Conservation (phyloP, 1,140 invertebrate genomes). For the Cydia splendana region DNA sequence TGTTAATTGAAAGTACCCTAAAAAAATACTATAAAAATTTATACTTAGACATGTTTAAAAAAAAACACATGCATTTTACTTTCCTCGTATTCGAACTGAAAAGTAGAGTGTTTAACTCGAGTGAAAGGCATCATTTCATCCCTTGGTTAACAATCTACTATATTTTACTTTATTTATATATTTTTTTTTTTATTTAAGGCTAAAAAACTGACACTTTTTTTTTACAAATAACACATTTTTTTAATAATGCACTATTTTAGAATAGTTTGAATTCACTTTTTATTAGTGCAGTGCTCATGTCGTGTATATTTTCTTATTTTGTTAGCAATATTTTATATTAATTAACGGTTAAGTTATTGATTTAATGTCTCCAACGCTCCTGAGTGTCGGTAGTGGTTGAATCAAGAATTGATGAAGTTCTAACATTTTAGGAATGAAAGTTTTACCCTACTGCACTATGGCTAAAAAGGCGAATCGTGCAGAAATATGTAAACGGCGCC, state of each 20-base stretch:
- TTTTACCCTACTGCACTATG: not conserved
- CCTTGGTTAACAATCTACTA: too few relatives aligned
- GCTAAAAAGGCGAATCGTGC: not conserved
- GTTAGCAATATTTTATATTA: conserved; percentile 9
- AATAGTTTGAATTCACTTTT: not conserved
- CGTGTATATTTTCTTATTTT: not conserved
- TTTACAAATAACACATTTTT: conserved; percentile 10
- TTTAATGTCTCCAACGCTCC: not conserved
- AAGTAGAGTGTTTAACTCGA: too few relatives aligned
- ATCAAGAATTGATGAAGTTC: not conserved
- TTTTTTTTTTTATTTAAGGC: too few relatives aligned
- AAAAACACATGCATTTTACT: too few relatives aligned
- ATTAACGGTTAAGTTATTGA: not conserved
- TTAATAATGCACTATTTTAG: not conserved
- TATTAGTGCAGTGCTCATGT: conserved; percentile 7
- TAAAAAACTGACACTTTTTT: not conserved
- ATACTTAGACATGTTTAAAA: too few relatives aligned
- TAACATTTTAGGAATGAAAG: not conserved
- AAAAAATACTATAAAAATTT: too few relatives aligned
- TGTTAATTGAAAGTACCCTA: too few relatives aligned
- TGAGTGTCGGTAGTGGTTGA: not conserved
- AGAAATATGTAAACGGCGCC: conserved; percentile 1
- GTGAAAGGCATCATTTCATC: too few relatives aligned
- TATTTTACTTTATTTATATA: too few relatives aligned
- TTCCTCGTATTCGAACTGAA: too few relatives aligned